Percentiles rank a stretch among this genome's conserved stretches.
Evolutionary conservation across 1,140 invertebrate genomes (phyloP).

Genomic region (Uloborus diversus): DNA sequence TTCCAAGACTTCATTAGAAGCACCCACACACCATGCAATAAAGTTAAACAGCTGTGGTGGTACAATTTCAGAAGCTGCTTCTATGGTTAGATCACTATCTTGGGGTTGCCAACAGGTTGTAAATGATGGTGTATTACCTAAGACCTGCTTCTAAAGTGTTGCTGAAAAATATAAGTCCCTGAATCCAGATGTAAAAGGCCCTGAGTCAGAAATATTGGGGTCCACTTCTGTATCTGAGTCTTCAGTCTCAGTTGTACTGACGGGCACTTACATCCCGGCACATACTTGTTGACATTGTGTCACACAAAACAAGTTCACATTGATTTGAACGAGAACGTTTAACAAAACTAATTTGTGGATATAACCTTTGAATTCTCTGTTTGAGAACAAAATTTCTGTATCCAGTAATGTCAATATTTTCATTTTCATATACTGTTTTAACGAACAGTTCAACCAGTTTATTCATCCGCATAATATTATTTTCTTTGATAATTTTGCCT

Average conservation of each 20-base stretch:
- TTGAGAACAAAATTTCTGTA: too few relatives aligned
- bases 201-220: neutral
- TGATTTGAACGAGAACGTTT: too few relatives aligned
- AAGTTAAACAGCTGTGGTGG: neutral
- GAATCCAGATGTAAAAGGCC: too few relatives aligned
- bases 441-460: neutral
- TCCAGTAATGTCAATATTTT: neutral
- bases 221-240: neutral
- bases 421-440: neutral
- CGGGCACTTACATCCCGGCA: neutral
- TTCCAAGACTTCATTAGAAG: neutral
- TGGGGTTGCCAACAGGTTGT: neutral
- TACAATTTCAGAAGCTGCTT: neutral
- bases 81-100: neutral
- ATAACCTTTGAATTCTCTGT: neutral
- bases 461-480: neutral
- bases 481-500: too few relatives aligned
- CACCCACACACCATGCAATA: neutral
- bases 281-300: neutral
- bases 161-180: neutral
- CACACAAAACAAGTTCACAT: too few relatives aligned
- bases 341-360: neutral
- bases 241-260: neutral
- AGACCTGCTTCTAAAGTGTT: neutral
- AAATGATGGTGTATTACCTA: neutral